These are phyloP conservation scores for Thera britannica DNA, from an alignment of 2,888 invertebrate species.

Conservation along the genomic window DNA sequence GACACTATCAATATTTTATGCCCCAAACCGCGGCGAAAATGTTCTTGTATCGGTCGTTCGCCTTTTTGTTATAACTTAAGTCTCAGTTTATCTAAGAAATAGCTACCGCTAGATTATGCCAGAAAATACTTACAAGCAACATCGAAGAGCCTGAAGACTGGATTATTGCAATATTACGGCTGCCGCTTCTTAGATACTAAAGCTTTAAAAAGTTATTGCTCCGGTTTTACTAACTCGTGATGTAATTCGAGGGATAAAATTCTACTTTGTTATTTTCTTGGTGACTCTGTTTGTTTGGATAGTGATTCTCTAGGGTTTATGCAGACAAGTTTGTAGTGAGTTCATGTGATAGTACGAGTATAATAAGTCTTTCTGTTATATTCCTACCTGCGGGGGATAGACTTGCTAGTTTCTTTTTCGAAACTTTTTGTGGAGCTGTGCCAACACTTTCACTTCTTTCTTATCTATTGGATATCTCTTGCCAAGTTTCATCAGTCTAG, in stretches of 20 bases:
- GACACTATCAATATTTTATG: conserved; percentile 4
- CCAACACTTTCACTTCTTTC: not conserved
- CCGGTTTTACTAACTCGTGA: conserved; percentile 16
- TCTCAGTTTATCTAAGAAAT: not conserved
- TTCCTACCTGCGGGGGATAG: not conserved
- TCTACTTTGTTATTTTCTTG: conserved; percentile 12
- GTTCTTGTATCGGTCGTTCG: conserved; percentile 16
- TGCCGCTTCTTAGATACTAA: not conserved
- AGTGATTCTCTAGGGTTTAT: not conserved
- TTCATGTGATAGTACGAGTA: not conserved
- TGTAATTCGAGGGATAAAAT: conserved; percentile 8
- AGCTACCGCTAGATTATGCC: not conserved
- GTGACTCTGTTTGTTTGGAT: conserved; percentile 15
- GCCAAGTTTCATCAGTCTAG: too few species aligned
- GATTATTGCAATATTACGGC: not conserved
- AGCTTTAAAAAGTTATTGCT: conserved; percentile 4
- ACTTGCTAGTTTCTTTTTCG: not conserved
- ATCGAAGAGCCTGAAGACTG: not conserved
- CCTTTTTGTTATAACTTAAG: not conserved
- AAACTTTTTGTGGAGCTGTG: conserved; percentile 2
- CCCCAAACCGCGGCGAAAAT: conserved; percentile 3
- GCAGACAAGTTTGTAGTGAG: not conserved
- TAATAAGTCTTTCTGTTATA: not conserved
- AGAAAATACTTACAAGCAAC: not conserved
- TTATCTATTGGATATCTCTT: not conserved